phyloP scores from a whole-genome alignment of 2,797 vertebrate genomes.

The Hybognathus amarus region DNA sequence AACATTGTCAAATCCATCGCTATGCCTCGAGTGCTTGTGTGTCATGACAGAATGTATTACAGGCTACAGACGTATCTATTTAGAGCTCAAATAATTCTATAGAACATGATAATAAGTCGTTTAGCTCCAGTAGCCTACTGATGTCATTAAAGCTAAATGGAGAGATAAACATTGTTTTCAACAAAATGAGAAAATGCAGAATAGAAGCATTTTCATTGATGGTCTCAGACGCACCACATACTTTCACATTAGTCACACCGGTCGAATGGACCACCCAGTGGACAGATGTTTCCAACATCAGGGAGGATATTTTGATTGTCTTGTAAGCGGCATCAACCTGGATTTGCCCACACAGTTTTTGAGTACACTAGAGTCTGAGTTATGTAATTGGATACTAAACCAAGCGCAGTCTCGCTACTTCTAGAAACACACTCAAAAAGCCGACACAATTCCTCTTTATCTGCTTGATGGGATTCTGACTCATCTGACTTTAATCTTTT shows the following conservation, averaged over 20 bases:
- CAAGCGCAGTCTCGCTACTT: not conserved
- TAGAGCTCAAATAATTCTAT: not conserved
- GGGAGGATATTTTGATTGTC: conserved; percentile 35
- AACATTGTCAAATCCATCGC: not conserved
- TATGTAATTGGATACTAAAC: conserved; percentile 39
- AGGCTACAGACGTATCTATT: not conserved
- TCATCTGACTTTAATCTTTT: conserved; percentile 39
- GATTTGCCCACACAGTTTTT: conserved; percentile 30
- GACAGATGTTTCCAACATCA: conserved; percentile 36
- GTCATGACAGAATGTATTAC: not conserved
- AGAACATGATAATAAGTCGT: not conserved
- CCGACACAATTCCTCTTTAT: conserved; percentile 33
- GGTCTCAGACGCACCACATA: not conserved
- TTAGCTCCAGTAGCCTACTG: not conserved
- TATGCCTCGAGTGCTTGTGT: not conserved
- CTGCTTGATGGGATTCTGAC: conserved; percentile 15
- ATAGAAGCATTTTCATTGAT: not conserved
- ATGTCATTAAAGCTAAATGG: not conserved
- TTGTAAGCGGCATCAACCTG: conserved; percentile 37
- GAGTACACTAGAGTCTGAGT: conserved; percentile 25
- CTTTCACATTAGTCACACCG: conserved; percentile 13
- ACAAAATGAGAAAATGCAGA: not conserved
- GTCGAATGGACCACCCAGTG: conserved; percentile 39
- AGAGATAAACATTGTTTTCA: not conserved
- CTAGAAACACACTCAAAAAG: conserved; percentile 11